Conservation (phyloP, 2,888 invertebrate genomes). For the Orchestes rusci region DNA sequence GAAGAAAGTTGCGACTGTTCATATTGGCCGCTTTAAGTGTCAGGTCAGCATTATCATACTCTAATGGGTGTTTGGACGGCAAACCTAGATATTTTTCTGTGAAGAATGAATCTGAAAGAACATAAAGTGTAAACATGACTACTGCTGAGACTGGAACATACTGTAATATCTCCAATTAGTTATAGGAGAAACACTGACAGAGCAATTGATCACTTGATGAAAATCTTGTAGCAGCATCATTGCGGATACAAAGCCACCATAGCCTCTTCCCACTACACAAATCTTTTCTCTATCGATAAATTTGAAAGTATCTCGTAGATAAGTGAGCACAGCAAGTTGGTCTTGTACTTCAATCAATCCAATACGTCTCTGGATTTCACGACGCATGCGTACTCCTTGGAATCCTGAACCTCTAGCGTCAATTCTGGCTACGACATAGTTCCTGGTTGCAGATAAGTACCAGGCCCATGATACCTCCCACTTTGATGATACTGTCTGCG, state of each 20-base stretch:
- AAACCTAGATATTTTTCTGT: slow-evolving; percentile 83
- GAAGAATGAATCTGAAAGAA: slow-evolving; percentile 70
- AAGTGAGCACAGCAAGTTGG: slow-evolving; percentile 55
- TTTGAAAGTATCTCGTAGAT: slow-evolving; percentile 68
- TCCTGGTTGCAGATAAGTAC: slow-evolving; percentile 73
- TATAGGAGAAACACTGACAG: slow-evolving; percentile 80
- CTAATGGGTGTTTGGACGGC: slow-evolving; percentile 57
- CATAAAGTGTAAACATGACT: not conserved
- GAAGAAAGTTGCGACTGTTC: slow-evolving; percentile 56
- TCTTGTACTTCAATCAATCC: slow-evolving; percentile 60
- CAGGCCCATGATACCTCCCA: slow-evolving; percentile 79
- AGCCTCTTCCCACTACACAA: slow-evolving; percentile 82
- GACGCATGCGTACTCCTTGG: slow-evolving; percentile 62
- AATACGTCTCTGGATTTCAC: slow-evolving; percentile 62
- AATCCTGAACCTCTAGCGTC: slow-evolving; percentile 84
- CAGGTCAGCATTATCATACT: slow-evolving; percentile 72
- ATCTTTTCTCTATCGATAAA: slow-evolving; percentile 76
- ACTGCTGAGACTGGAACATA: too few relatives aligned
- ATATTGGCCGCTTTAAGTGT: slow-evolving; percentile 74
- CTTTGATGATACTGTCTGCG: slow-evolving; percentile 75
- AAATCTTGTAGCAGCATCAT: slow-evolving; percentile 73
- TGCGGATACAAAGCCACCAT: slow-evolving; percentile 80
- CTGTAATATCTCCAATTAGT: slow-evolving; percentile 77
- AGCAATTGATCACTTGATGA: slow-evolving; percentile 72
- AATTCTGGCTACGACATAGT: slow-evolving; percentile 80